Conservation (phyloP, 2,888 invertebrate genomes). For the Mythimna ferrago region DNA sequence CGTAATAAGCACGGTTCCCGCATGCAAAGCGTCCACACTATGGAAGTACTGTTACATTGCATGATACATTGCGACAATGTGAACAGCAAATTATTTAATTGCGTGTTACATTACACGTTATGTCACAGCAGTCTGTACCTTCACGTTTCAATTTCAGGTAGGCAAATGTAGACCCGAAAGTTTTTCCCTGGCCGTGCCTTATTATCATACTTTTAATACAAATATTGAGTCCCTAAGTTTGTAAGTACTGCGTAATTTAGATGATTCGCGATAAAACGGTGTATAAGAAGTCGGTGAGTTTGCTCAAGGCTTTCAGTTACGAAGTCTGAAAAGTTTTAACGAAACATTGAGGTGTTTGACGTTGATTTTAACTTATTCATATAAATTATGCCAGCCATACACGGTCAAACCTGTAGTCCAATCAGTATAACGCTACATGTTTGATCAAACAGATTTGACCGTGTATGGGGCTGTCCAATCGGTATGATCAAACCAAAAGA, state of each 20-base stretch:
- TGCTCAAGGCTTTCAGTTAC: background rate
- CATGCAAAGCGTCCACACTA: too few species aligned
- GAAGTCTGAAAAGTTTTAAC: slow-evolving; percentile 35
- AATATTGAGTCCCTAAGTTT: slow-evolving; percentile 25
- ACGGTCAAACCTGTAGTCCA: too few species aligned
- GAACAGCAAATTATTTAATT: too few species aligned
- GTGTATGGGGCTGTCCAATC: too few species aligned
- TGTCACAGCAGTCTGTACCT: too few species aligned
- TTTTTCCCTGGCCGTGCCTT: slow-evolving; percentile 3
- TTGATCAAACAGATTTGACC: too few species aligned
- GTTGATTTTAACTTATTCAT: background rate
- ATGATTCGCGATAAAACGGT: slow-evolving; percentile 37
- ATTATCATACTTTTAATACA: slow-evolving; percentile 34
- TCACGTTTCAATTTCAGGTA: slow-evolving; percentile 33
- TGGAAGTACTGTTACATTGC: too few species aligned
- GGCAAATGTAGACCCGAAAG: slow-evolving; percentile 24
- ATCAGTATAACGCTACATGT: too few species aligned
- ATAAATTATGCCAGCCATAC: background rate
- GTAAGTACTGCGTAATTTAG: slow-evolving; percentile 28
- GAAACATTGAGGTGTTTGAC: slow-evolving; percentile 13
- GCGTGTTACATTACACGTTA: too few species aligned
- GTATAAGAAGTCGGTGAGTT: slow-evolving; percentile 24
- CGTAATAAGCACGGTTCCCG: too few species aligned
- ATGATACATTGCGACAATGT: too few species aligned
- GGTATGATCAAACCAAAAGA: too few species aligned